Percentiles rank a stretch among this genome's conserved stretches.
These are phyloP conservation scores for Falco punctatus DNA, from an alignment of 2,113 vertebrate genomes.

Conservation along the genomic window DNA sequence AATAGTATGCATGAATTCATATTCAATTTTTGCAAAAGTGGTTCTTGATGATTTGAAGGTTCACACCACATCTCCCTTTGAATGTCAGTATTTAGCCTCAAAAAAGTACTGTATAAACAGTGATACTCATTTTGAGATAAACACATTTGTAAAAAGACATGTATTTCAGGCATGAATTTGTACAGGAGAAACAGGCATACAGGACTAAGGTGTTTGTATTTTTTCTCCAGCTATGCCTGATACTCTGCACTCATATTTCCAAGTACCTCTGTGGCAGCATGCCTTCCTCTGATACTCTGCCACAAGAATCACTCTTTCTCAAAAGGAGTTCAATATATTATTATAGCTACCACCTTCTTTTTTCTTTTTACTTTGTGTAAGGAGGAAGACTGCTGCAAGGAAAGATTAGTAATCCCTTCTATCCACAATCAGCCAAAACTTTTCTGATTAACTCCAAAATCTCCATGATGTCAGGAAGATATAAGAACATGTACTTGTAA, in stretches of 20 bases:
- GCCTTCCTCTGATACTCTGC: background rate
- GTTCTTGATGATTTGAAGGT: conserved; percentile 32
- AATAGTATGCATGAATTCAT: conserved; percentile 65
- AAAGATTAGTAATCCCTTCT: background rate
- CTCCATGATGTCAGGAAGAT: background rate
- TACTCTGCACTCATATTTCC: background rate
- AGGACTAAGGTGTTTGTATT: background rate
- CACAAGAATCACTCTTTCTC: background rate
- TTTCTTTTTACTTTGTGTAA: background rate
- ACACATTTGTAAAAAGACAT: background rate
- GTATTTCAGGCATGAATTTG: background rate
- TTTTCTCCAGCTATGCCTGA: background rate
- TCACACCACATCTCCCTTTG: conserved; percentile 30
- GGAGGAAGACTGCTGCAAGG: background rate
- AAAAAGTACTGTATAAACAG: background rate
- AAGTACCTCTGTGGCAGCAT: background rate
- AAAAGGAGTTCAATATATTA: background rate
- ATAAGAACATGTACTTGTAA: background rate
- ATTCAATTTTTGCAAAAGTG: conserved; percentile 65
- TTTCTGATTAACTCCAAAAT: background rate
- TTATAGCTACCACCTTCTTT: background rate
- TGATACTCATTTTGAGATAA: background rate
- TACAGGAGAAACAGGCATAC: background rate
- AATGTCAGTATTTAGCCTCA: background rate
- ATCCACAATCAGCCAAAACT: background rate